Evolutionary conservation across 2,888 invertebrate species (phyloP), one percentile per base, ranked within the genome.

Genomic region (Eudemis profundana): DNA sequence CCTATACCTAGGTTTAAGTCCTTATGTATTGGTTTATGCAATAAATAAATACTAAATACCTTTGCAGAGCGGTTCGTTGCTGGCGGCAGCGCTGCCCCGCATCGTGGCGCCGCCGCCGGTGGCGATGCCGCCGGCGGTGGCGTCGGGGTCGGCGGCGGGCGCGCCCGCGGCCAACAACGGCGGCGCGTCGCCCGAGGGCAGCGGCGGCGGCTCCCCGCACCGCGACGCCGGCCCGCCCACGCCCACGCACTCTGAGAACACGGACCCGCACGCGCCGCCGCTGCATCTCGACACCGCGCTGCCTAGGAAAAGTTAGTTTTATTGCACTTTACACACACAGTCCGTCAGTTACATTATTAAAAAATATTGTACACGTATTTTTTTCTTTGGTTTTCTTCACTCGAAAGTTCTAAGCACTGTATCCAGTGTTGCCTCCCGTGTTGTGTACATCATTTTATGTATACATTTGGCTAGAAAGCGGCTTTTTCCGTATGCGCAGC

Each of bases 51-150:
- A n/a, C n/a, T n/a, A n/a, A n/a, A n/a, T n/a, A n/a, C n/a, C n/a
- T 33, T 53, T 14, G 3, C 74, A 93, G 86, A 94, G 93, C 70
- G 95, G 94, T 19, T 95, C 95, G 46, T 85, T 95, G 62, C 84
- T 95, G 76, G 95, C 95, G 68, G 94, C 94, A 71, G 95, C 95
- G 66, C 83, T 95, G 83, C 95, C 95, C 40, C 93, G 95, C 63
- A 93, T 94, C 74, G 94, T 94, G 70, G 72, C 75, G 14, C 64
- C 68, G 44, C 33, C 60, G 38, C 1, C 61, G 77, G 70, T 80
- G 77, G 74, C 10, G 3, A 1, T 29, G 50, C 3, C 49, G 27
- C 29, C 3, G 66, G 84, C 82, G 54, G 77, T 70, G 12, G 60
- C 61, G 50, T 72, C 82, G 38, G 70, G 77, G 61, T 71, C 82